These are phyloP conservation scores for Alouatta palliata DNA, from an alignment of 2,113 vertebrate species.

Conservation along the genomic window DNA sequence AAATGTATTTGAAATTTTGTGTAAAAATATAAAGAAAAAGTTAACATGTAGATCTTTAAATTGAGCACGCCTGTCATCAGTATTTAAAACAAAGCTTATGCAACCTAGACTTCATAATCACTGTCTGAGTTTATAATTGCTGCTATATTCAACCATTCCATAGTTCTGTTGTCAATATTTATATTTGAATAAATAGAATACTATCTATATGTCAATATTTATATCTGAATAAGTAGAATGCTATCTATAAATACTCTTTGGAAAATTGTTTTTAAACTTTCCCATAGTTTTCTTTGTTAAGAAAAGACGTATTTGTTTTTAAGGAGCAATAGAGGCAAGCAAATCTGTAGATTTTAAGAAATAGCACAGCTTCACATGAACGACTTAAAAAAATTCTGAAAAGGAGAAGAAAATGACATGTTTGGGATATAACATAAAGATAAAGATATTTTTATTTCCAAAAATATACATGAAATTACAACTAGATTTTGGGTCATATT, in stretches of 20 bases:
- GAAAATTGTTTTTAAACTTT: slow-evolving; percentile 29
- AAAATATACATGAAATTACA: background rate
- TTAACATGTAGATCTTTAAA: background rate
- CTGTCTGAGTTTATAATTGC: background rate
- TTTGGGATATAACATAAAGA: background rate
- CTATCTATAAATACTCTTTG: background rate
- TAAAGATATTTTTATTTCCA: background rate
- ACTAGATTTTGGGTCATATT: background rate
- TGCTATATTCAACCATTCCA: background rate
- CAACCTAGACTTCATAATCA: background rate
- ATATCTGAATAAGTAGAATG: background rate
- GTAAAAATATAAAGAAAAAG: background rate
- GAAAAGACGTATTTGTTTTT: background rate
- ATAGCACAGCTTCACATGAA: background rate
- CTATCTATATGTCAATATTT: background rate
- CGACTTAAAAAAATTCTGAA: background rate
- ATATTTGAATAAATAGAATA: background rate
- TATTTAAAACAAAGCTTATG: slow-evolving; percentile 28
- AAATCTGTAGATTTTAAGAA: slow-evolving; percentile 28
- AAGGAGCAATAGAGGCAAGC: background rate
- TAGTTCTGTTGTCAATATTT: background rate
- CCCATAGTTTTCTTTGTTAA: background rate
- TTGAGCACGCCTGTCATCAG: background rate
- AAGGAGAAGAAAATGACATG: background rate
- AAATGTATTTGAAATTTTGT: background rate